Evolutionary conservation across 2,113 vertebrate genomes (phyloP).

Genomic region (Scatophagus argus): DNA sequence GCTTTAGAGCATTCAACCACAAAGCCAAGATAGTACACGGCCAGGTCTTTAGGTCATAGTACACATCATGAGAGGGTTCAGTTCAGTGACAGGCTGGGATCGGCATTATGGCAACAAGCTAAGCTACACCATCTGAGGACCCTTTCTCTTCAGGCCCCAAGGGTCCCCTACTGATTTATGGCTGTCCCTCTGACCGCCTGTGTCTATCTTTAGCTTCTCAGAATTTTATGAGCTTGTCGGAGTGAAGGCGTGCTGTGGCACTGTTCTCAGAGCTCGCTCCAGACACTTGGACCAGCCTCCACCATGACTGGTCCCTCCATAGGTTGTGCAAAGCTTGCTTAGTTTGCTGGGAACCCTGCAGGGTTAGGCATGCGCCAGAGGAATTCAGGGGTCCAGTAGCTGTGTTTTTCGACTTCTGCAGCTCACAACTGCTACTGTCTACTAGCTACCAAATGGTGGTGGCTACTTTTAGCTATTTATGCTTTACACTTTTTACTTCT

Average conservation of each 20-base stretch:
- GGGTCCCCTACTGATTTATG: slow-evolving; percentile 71
- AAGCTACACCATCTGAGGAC: slow-evolving; percentile 46
- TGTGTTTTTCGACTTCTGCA: slow-evolving; percentile 1
- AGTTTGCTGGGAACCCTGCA: slow-evolving; percentile 31
- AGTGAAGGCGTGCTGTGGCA: slow-evolving; percentile 48
- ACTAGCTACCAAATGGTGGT: neutral
- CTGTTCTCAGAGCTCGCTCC: slow-evolving; percentile 53
- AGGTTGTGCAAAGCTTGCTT: slow-evolving; percentile 19
- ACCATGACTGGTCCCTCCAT: slow-evolving; percentile 24
- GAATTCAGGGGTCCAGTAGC: slow-evolving; percentile 33
- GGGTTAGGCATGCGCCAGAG: slow-evolving; percentile 58
- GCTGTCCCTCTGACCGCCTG: slow-evolving; percentile 51
- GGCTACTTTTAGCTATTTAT: neutral
- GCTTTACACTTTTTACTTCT: neutral
- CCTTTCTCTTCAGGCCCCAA: slow-evolving; percentile 47
- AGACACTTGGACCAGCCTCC: slow-evolving; percentile 19
- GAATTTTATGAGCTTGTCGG: slow-evolving; percentile 70
- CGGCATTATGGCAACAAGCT: slow-evolving; percentile 30
- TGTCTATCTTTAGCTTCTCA: slow-evolving; percentile 78
- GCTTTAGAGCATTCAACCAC: neutral
- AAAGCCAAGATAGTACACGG: neutral
- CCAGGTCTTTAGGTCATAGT: slow-evolving; percentile 15
- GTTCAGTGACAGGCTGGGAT: slow-evolving; percentile 31
- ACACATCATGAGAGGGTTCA: neutral
- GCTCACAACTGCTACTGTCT: slow-evolving; percentile 32